Percentiles rank a stretch among this genome's conserved stretches.
Conservation (phyloP, 2,797 vertebrate species). For the Platalea minor region DNA sequence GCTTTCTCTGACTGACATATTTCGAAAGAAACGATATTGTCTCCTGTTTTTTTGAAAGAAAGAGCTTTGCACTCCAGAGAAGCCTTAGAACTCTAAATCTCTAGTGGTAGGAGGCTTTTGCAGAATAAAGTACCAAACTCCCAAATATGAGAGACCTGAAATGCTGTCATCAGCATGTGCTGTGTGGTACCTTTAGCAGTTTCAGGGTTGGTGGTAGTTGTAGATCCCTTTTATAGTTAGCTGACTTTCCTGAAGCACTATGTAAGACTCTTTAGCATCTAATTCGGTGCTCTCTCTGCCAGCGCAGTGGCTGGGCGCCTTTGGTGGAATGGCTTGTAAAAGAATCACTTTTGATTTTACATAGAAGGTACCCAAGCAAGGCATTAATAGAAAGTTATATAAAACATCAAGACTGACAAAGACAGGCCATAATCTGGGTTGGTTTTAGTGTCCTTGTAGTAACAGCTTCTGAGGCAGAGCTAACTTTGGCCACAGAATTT, state of each 20-base stretch:
- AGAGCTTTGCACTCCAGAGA: neutral
- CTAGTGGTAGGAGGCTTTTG: neutral
- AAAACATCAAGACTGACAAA: neutral
- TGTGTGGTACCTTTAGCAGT: neutral
- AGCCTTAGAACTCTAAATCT: neutral
- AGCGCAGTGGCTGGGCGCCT: neutral
- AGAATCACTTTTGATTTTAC: neutral
- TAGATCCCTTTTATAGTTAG: neutral
- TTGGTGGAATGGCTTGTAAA: neutral
- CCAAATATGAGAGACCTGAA: neutral
- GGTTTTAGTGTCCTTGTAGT: neutral
- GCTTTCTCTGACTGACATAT: neutral
- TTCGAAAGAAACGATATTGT: neutral
- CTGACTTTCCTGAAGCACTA: neutral
- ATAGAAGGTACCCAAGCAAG: neutral
- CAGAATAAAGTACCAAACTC: neutral
- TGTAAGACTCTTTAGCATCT: neutral
- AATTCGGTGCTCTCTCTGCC: neutral
- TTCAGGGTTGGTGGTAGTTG: neutral
- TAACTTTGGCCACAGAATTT: neutral
- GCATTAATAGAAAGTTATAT: neutral
- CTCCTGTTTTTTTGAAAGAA: neutral
- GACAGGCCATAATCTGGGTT: neutral
- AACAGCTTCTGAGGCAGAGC: neutral
- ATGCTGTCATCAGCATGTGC: neutral